A percentile compares a stretch with the other conserved stretches of the same genome.
phyloP scores from a whole-genome alignment of 2,113 vertebrate genomes.

The Dasyprocta punctata region DNA sequence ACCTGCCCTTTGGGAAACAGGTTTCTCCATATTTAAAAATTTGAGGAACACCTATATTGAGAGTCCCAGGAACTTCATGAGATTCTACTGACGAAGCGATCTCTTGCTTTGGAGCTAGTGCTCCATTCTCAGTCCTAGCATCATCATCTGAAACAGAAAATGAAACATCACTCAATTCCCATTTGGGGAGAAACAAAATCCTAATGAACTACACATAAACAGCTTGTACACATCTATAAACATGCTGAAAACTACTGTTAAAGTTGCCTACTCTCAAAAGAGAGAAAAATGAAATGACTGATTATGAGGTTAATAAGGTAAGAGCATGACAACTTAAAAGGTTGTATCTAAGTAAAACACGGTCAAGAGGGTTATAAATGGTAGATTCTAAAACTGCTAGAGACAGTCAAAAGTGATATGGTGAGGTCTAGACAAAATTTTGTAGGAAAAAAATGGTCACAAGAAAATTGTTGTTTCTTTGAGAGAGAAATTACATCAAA shows the following conservation, averaged over 20 bases:
- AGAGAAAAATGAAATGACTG: not conserved
- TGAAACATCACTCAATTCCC: conserved; percentile 46
- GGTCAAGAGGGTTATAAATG: not conserved
- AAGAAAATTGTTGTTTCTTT: not conserved
- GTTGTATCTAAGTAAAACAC: not conserved
- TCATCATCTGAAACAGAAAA: conserved; percentile 80
- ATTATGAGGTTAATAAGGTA: not conserved
- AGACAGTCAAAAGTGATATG: not conserved
- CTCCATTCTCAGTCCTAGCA: conserved; percentile 77
- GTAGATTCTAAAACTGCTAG: not conserved
- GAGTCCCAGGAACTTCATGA: conserved; percentile 70
- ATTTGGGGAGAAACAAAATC: not conserved
- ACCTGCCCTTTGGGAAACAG: conserved; percentile 80
- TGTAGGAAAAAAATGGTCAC: not conserved
- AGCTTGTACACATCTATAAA: not conserved
- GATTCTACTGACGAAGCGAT: conserved; percentile 65
- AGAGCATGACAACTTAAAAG: not conserved
- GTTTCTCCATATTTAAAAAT: conserved; percentile 82
- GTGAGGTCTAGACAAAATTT: not conserved
- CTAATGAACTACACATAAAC: not conserved
- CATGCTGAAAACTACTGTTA: not conserved
- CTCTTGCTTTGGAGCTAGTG: conserved; percentile 74
- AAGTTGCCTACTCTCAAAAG: not conserved
- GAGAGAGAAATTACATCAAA: conserved; percentile 18
- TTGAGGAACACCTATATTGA: conserved; percentile 77